A percentile compares a stretch with the other conserved stretches of the same genome.
Evolutionary conservation across 92 coral and sea anemone species (phyloP).

Genomic region (Metridium senile): DNA sequence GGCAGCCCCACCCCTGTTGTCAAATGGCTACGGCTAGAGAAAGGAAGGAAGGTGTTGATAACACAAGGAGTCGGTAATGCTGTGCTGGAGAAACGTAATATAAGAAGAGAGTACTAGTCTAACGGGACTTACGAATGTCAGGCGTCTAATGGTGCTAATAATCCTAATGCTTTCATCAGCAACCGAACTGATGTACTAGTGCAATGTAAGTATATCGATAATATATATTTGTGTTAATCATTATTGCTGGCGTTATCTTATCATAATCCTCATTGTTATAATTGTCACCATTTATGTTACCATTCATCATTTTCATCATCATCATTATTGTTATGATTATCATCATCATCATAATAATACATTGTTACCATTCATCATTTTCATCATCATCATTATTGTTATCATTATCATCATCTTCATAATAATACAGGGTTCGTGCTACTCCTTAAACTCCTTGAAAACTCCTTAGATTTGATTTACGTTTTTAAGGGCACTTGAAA

Average conservation of each 20-base stretch:
- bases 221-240: too few relatives aligned
- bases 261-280: too few relatives aligned
- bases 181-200: conserved; percentile 16
- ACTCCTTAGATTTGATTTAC: too few relatives aligned
- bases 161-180: not conserved
- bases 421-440: too few relatives aligned
- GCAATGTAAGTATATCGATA: conserved; percentile 31
- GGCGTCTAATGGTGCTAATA: conserved; percentile 28
- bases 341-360: too few relatives aligned
- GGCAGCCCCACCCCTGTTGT: conserved; percentile 32
- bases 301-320: not conserved
- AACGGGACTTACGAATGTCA: conserved; percentile 23
- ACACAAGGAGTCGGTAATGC: conserved; percentile 24
- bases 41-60: not conserved
- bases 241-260: too few relatives aligned
- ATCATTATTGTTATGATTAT: too few relatives aligned
- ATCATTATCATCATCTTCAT: too few relatives aligned
- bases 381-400: too few relatives aligned
- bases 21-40: conserved; percentile 13
- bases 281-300: too few relatives aligned
- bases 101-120: conserved; percentile 17
- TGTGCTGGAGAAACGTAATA: not conserved
- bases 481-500: too few relatives aligned
- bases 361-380: not conserved
- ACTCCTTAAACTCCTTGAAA: too few relatives aligned